Conservation (phyloP, 2,113 vertebrate genomes). For the Odontesthes bonariensis region DNA sequence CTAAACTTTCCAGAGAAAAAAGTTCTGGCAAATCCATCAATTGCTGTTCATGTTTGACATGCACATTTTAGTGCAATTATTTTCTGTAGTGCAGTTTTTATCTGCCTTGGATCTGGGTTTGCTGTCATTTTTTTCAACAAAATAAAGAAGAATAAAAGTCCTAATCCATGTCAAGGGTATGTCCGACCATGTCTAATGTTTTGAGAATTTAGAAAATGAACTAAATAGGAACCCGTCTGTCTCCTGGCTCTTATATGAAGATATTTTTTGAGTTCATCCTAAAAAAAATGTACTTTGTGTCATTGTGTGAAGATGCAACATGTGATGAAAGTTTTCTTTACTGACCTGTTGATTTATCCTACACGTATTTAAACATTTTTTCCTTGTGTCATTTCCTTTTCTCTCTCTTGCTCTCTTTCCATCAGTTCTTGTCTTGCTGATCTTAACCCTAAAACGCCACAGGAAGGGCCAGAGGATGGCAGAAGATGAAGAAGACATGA, state of each 20-base stretch:
- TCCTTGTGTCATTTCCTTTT: conserved; percentile 5
- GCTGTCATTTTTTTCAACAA: conserved; percentile 10
- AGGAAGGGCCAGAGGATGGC: conserved; percentile 93
- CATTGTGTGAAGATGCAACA: not conserved
- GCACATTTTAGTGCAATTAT: conserved; percentile 11
- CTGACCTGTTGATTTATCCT: not conserved
- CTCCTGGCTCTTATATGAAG: too few relatives aligned
- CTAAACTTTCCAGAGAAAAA: conserved; percentile 38
- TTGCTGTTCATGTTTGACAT: conserved; percentile 1
- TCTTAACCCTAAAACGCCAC: conserved; percentile 95
- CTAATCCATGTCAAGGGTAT: too few relatives aligned
- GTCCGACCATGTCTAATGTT: too few relatives aligned
- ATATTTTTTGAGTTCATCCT: too few relatives aligned
- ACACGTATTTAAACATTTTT: not conserved
- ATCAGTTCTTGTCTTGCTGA: conserved; percentile 93
- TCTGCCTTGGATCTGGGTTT: conserved; percentile 1
- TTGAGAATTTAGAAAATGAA: too few relatives aligned
- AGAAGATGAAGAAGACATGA: conserved; percentile 98
- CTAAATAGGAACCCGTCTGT: too few relatives aligned
- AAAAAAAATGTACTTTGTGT: too few relatives aligned
- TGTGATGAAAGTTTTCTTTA: not conserved
- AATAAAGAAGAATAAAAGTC: conserved; percentile 5
- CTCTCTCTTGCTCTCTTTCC: conserved; percentile 28
- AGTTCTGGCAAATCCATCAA: conserved; percentile 33
- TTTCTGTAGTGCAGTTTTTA: not conserved